Evolutionary conservation across 2,797 vertebrate species (phyloP).

Genomic region (Sebastiscus tertius): DNA sequence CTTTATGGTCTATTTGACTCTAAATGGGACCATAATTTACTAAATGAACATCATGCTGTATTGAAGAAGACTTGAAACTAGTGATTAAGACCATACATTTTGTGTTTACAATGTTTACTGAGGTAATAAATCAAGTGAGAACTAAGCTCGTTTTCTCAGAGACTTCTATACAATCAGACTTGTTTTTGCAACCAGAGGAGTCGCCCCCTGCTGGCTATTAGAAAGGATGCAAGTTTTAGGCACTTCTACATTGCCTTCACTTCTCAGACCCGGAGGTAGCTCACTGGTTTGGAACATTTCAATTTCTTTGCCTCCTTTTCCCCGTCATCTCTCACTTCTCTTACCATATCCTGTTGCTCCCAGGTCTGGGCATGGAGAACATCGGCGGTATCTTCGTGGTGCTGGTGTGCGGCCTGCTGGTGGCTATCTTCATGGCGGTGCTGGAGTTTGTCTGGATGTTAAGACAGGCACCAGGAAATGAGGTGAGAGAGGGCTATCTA

Average conservation of each 20-base stretch:
- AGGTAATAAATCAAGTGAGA: not conserved
- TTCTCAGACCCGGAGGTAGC: not conserved
- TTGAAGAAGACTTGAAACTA: too few relatives aligned
- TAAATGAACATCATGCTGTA: not conserved
- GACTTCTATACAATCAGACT: not conserved
- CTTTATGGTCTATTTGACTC: not conserved
- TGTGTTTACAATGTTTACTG: not conserved
- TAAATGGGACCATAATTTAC: not conserved
- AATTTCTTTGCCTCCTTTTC: not conserved
- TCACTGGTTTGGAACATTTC: not conserved
- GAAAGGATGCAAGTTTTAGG: not conserved
- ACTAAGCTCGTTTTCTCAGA: not conserved
- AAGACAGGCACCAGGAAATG: slow-evolving; percentile 91
- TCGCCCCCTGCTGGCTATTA: not conserved
- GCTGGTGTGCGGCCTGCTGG: slow-evolving; percentile 97
- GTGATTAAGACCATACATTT: too few relatives aligned
- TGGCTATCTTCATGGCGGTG: slow-evolving; percentile 99
- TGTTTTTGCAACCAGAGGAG: not conserved
- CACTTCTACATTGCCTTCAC: not conserved
- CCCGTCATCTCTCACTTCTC: not conserved
- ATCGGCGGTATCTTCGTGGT: slow-evolving; percentile 99
- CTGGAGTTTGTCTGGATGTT: slow-evolving; percentile 99
- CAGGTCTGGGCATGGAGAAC: slow-evolving; percentile 99
- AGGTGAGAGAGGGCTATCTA: slow-evolving; percentile 90
- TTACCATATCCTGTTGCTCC: not conserved